phyloP scores from a whole-genome alignment of 2,797 vertebrate genomes.

The Gymnoscopelus braueri region DNA sequence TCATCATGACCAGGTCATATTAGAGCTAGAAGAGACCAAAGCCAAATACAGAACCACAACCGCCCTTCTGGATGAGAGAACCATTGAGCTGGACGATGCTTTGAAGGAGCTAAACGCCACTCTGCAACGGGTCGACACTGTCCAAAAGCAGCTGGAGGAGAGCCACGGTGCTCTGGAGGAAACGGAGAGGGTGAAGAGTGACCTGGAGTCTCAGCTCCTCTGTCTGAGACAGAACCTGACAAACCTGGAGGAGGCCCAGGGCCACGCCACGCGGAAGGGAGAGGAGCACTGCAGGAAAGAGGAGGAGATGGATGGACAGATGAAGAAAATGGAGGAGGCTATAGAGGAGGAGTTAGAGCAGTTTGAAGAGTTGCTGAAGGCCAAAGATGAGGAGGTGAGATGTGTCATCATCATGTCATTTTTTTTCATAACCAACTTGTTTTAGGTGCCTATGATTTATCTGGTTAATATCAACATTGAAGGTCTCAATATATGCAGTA shows the following conservation, averaged over 20 bases:
- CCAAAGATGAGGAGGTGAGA: conserved; percentile 78
- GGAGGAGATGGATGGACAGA: conserved; percentile 71
- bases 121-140: conserved; percentile 51
- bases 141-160: conserved; percentile 69
- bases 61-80: conserved; percentile 73
- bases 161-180: conserved; percentile 58
- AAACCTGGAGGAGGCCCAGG: conserved; percentile 71
- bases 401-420: too few species aligned
- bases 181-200: conserved; percentile 71
- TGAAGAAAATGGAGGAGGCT: conserved; percentile 77
- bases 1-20: conserved; percentile 67
- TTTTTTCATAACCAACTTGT: too few species aligned
- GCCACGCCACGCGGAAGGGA: conserved; percentile 65
- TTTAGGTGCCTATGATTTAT: too few species aligned
- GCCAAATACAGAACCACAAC: conserved; percentile 57
- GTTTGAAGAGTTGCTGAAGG: conserved; percentile 80
- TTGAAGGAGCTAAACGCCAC: conserved; percentile 53
- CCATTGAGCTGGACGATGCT: conserved; percentile 54
- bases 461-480: too few species aligned
- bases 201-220: conserved; percentile 75
- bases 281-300: conserved; percentile 71
- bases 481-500: too few species aligned
- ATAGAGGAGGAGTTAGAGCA: conserved; percentile 79
- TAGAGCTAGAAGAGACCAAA: conserved; percentile 73
- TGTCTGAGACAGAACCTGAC: conserved; percentile 69